Conservation (phyloP, 1,140 invertebrate genomes). For the Colletes gigas region DNA sequence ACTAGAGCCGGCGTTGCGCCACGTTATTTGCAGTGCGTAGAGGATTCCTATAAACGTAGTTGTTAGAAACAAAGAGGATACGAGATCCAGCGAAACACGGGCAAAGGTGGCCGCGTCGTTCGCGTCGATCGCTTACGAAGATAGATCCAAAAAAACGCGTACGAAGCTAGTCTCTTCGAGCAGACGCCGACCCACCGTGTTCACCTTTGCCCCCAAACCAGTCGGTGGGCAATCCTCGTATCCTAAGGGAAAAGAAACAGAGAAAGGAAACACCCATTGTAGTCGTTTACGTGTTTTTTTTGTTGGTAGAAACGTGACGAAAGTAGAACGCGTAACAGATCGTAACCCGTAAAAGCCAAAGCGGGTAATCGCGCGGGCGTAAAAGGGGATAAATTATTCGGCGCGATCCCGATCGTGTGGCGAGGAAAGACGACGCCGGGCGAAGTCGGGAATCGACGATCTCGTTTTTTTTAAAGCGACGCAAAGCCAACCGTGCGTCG, state of each 20-base stretch:
- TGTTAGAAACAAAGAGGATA: slow-evolving; percentile 47
- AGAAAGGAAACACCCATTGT: slow-evolving; percentile 70
- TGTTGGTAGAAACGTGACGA: slow-evolving; percentile 51
- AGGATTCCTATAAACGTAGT: slow-evolving; percentile 54
- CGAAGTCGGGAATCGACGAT: no score
- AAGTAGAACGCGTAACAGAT: not conserved
- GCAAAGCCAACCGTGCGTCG: slow-evolving; percentile 31
- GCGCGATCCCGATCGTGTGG: no score
- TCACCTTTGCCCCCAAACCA: slow-evolving; percentile 25
- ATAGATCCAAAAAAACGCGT: not conserved
- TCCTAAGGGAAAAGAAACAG: slow-evolving; percentile 65
- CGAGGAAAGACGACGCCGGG: no score
- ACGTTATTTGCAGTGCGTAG: slow-evolving; percentile 77
- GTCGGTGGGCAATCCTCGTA: slow-evolving; percentile 45
- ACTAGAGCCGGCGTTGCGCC: slow-evolving; percentile 75
- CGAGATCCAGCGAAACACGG: slow-evolving; percentile 30
- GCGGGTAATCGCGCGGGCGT: not conserved
- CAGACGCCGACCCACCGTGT: slow-evolving; percentile 19
- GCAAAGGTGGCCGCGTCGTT: slow-evolving; percentile 25
- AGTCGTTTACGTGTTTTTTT: slow-evolving; percentile 76
- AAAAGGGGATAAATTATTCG: not conserved
- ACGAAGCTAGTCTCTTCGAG: slow-evolving; percentile 8
- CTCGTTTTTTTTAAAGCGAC: not conserved
- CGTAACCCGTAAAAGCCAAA: slow-evolving; percentile 2
- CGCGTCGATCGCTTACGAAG: not conserved